A percentile compares a stretch with the other conserved stretches of the same genome.
Evolutionary conservation across 2,888 invertebrate genomes (phyloP).

Genomic region (Papilio gigon): DNA sequence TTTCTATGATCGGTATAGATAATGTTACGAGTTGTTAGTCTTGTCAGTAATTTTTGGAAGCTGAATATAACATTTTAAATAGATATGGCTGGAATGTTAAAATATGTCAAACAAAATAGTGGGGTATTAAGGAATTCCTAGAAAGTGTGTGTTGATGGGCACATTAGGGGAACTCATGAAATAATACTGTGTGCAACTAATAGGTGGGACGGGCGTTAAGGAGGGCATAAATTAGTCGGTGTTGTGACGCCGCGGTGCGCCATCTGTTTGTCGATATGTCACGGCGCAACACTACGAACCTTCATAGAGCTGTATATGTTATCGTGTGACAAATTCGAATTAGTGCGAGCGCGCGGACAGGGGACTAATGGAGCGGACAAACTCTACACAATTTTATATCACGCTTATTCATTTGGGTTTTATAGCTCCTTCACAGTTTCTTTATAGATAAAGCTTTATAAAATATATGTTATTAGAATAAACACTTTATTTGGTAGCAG

Average conservation of each 20-base stretch:
- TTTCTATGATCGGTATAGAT: not conserved
- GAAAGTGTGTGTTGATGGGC: conserved; percentile 53
- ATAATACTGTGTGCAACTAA: conserved; percentile 78
- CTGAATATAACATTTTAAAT: not conserved
- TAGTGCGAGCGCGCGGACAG: conserved; percentile 25
- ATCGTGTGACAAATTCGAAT: conserved; percentile 39
- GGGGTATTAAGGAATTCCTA: conserved; percentile 32
- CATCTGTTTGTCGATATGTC: conserved; percentile 82
- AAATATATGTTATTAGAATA: not conserved
- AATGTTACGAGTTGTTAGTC: not conserved
- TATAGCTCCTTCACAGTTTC: not conserved
- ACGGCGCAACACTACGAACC: conserved; percentile 63
- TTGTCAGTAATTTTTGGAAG: not conserved
- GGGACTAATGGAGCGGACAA: conserved; percentile 17
- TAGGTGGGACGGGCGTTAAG: conserved; percentile 81
- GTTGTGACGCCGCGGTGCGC: conserved; percentile 76
- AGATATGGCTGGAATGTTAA: not conserved
- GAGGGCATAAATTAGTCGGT: conserved; percentile 79
- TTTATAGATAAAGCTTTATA: conserved; percentile 1
- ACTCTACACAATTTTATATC: conserved; percentile 21
- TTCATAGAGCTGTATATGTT: conserved; percentile 57
- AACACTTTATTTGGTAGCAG: not conserved
- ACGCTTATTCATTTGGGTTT: conserved; percentile 34
- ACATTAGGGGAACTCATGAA: conserved; percentile 66
- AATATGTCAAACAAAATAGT: not conserved